phyloP scores from a whole-genome alignment of 92 coral and sea anemone species.

The Heliopora coerulea region DNA sequence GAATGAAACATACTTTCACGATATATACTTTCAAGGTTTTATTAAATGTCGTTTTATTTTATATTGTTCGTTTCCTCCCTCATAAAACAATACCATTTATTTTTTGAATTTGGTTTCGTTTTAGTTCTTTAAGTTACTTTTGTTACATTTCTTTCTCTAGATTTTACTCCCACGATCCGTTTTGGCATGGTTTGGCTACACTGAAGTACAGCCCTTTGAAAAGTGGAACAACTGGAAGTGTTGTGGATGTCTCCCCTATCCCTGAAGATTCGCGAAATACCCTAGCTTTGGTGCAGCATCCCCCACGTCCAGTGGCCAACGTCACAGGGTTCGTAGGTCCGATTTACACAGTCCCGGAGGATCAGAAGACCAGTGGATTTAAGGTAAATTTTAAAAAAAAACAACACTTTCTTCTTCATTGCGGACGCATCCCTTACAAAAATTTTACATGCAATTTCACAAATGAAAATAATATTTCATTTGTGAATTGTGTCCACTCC shows the following conservation, averaged over 20 bases:
- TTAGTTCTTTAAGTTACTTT: too few relatives aligned
- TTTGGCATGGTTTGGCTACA: conserved; percentile 34
- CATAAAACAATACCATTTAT: too few relatives aligned
- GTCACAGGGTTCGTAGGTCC: neutral
- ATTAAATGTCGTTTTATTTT: too few relatives aligned
- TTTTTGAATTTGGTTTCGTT: too few relatives aligned
- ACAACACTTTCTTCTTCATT: too few relatives aligned
- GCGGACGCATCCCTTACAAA: too few relatives aligned
- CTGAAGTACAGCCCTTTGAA: conserved; percentile 5
- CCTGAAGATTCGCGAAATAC: conserved; percentile 22
- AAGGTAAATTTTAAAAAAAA: neutral
- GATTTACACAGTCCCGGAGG: conserved; percentile 15
- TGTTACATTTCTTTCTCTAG: neutral
- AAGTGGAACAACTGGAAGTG: conserved; percentile 10
- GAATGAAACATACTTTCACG: too few relatives aligned
- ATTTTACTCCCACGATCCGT: conserved; percentile 11
- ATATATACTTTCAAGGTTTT: too few relatives aligned
- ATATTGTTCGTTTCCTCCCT: too few relatives aligned
- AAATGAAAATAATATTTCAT: too few relatives aligned
- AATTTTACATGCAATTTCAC: too few relatives aligned
- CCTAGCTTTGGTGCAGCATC: conserved; percentile 11
- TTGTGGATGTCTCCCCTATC: conserved; percentile 14
- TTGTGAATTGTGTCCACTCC: too few relatives aligned
- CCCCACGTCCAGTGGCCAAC: conserved; percentile 21
- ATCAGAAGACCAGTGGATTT: conserved; percentile 5